Evolutionary conservation across 2,113 vertebrate genomes (phyloP).

Genomic region (Scatophagus argus): DNA sequence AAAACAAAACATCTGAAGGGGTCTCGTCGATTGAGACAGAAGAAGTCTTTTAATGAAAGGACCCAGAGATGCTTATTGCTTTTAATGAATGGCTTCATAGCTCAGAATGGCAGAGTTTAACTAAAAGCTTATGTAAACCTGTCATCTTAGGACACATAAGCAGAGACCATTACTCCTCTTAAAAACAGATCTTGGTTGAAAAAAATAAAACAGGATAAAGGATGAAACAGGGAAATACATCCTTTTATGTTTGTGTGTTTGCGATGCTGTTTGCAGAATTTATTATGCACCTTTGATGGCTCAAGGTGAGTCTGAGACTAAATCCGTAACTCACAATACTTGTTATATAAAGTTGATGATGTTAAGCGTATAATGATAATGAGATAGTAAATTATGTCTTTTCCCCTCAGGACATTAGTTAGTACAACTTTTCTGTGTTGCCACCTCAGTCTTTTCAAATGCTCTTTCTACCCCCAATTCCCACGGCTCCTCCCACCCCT

Average conservation of each 20-base stretch:
- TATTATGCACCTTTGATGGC: neutral
- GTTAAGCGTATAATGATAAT: constrained; percentile 12
- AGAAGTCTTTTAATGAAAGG: constrained; percentile 45
- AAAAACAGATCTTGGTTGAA: constrained; percentile 12
- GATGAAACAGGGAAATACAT: constrained; percentile 29
- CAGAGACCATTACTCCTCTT: neutral
- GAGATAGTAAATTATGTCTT: neutral
- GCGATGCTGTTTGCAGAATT: constrained; percentile 22
- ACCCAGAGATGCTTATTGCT: constrained; percentile 14
- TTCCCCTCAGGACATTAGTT: neutral
- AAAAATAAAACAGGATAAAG: neutral
- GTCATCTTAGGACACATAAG: constrained; percentile 14
- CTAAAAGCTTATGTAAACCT: constrained; percentile 40
- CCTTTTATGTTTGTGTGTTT: constrained; percentile 25
- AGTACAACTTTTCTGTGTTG: neutral
- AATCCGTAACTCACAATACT: neutral
- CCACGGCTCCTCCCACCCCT: neutral
- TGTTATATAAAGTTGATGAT: constrained; percentile 20
- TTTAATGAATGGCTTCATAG: constrained; percentile 26
- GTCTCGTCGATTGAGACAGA: constrained; percentile 14
- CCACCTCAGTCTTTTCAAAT: neutral
- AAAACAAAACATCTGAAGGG: constrained; percentile 12
- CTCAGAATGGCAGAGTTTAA: constrained; percentile 20
- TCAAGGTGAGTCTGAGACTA: neutral
- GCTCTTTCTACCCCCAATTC: neutral